Percentiles rank a stretch among this genome's conserved stretches.
Evolutionary conservation across 1,140 invertebrate species (phyloP).

Genomic region (Melipona quadrifasciata): DNA sequence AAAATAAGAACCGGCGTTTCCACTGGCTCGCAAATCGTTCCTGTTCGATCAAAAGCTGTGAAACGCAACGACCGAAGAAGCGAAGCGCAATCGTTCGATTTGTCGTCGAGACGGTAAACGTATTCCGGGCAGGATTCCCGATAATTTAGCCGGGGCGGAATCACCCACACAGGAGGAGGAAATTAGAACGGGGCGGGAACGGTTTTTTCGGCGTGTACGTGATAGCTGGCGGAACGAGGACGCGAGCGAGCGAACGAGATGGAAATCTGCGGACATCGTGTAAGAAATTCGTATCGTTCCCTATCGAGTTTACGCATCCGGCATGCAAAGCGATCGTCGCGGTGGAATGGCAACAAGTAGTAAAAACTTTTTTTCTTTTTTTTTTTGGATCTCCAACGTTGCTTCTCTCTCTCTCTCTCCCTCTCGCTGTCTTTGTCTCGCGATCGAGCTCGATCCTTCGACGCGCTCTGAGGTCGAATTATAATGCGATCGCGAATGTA

Average conservation of each 20-base stretch:
- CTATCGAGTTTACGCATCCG: neutral
- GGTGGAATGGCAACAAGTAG: conserved; percentile 43
- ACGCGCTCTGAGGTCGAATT: neutral
- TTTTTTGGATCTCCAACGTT: conserved; percentile 30
- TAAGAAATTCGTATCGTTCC: conserved; percentile 33
- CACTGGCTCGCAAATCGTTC: no score
- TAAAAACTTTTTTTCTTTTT: conserved; percentile 22
- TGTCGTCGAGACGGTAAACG: neutral
- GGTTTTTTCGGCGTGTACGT: neutral
- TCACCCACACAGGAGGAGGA: neutral
- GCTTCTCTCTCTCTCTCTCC: neutral
- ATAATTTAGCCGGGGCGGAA: neutral
- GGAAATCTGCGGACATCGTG: conserved; percentile 14
- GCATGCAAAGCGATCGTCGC: conserved; percentile 39
- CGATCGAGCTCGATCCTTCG: neutral
- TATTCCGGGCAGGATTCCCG: conserved; percentile 15
- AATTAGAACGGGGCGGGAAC: neutral
- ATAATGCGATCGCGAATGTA: neutral
- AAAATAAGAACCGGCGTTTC: no score
- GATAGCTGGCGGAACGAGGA: neutral
- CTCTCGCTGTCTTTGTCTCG: neutral
- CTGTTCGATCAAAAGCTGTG: no score
- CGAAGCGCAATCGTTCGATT: no score
- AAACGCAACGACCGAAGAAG: no score
- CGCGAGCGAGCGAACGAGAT: neutral